A percentile compares a stretch with the other conserved stretches of the same genome.
phyloP scores from a whole-genome alignment of 2,113 vertebrate species.

The Gymnarchus niloticus region DNA sequence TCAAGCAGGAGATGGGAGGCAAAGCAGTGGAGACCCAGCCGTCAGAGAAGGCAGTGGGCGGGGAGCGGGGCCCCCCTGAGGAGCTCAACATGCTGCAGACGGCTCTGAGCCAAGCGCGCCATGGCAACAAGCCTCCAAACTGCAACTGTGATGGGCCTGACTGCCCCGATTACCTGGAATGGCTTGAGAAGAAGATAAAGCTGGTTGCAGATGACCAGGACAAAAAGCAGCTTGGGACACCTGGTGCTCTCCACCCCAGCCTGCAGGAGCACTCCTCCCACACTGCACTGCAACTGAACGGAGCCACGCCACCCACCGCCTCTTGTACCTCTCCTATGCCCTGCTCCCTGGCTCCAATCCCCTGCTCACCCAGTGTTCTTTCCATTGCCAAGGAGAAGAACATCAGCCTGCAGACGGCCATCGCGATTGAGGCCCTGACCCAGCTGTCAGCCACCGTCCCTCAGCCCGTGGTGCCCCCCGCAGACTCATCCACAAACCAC shows the following conservation, averaged over 20 bases:
- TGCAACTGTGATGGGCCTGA: conserved; percentile 93
- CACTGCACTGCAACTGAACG: conserved; percentile 48
- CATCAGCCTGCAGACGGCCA: conserved; percentile 90
- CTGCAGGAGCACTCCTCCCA: conserved; percentile 37
- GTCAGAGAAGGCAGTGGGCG: conserved; percentile 46
- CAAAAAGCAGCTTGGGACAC: conserved; percentile 44
- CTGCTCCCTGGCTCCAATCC: conserved; percentile 66
- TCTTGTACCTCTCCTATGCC: conserved; percentile 50
- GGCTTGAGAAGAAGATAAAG: conserved; percentile 93
- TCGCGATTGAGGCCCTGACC: conserved; percentile 91
- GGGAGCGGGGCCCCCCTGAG: conserved; percentile 56
- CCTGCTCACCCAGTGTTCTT: conserved; percentile 83
- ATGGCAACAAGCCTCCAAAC: conserved; percentile 88
- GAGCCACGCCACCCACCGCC: conserved; percentile 35
- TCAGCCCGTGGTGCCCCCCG: conserved; percentile 49
- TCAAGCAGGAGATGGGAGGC: conserved; percentile 79
- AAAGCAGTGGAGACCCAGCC: conserved; percentile 44
- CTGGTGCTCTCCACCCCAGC: conserved; percentile 31
- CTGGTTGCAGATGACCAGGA: conserved; percentile 57
- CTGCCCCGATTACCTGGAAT: conserved; percentile 95
- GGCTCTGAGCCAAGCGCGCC: conserved; percentile 80
- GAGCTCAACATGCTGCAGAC: conserved; percentile 80
- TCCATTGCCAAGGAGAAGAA: conserved; percentile 95
- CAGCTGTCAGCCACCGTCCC: conserved; percentile 79
- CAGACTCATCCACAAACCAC: conserved; percentile 49